These are phyloP conservation scores for Nasonia vitripennis DNA, from an alignment of 1,140 invertebrate genomes.

Conservation along the genomic window DNA sequence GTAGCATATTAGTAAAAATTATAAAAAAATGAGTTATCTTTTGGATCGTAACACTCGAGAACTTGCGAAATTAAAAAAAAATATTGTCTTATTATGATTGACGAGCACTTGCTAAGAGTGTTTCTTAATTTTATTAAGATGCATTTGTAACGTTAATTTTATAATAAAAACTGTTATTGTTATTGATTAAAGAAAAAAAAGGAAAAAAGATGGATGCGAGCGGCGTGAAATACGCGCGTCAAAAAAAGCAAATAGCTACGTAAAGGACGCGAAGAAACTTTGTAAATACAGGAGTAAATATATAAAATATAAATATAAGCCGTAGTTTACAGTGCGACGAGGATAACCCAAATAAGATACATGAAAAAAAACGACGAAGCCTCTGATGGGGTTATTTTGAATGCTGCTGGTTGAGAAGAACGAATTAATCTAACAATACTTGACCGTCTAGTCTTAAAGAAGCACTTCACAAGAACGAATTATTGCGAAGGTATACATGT, in stretches of 20 bases:
- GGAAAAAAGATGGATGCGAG: not conserved
- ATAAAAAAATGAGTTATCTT: not conserved
- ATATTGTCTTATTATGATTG: not conserved
- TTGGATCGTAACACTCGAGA: too few species aligned
- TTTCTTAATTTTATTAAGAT: not conserved
- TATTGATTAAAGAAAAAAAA: slow-evolving; percentile 3
- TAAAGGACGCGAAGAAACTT: slow-evolving; percentile 37
- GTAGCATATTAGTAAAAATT: not conserved
- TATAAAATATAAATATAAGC: slow-evolving; percentile 47
- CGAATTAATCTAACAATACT: slow-evolving; percentile 62
- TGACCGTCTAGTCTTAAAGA: slow-evolving; percentile 61
- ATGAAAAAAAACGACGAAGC: slow-evolving; percentile 55
- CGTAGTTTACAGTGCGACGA: slow-evolving; percentile 36
- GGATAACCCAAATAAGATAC: slow-evolving; percentile 45
- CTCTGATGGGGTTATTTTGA: slow-evolving; percentile 67
- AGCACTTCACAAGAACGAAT: slow-evolving; percentile 61
- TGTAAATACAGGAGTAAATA: slow-evolving; percentile 52
- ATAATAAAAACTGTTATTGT: slow-evolving; percentile 8
- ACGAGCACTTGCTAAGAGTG: not conserved
- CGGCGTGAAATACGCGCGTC: not conserved
- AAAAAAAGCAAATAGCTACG: not conserved
- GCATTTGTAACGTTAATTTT: slow-evolving; percentile 8
- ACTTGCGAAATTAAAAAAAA: not conserved
- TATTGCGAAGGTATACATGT: slow-evolving; percentile 67
- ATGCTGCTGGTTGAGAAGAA: slow-evolving; percentile 61